A percentile compares a stretch with the other conserved stretches of the same genome.
These are phyloP conservation scores for Melanchra persicariae DNA, from an alignment of 2,888 invertebrate genomes.

Conservation along the genomic window DNA sequence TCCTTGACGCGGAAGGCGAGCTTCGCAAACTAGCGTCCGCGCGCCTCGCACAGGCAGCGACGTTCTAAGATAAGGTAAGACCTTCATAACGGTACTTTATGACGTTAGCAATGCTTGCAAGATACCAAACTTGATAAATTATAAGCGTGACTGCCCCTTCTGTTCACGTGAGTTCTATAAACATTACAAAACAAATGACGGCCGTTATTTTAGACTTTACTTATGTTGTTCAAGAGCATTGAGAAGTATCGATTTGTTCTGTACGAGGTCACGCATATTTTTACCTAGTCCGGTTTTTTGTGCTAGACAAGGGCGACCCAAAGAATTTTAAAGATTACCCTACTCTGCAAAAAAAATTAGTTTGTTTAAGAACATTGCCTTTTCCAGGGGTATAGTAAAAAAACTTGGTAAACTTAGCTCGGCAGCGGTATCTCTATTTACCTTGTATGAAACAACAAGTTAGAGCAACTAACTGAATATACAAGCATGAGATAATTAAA, in stretches of 20 bases:
- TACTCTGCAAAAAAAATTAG: conserved; percentile 35
- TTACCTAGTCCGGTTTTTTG: conserved; percentile 41
- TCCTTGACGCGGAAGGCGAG: conserved; percentile 36
- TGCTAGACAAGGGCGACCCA: conserved; percentile 37
- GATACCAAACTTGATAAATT: conserved; percentile 45
- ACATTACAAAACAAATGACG: conserved; percentile 41
- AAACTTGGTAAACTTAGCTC: conserved; percentile 10
- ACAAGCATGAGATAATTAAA: background rate
- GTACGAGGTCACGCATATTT: conserved; percentile 52
- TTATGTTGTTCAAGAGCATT: conserved; percentile 25
- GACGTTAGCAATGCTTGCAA: conserved; percentile 42
- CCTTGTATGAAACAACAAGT: conserved; percentile 18
- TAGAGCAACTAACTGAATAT: conserved; percentile 7
- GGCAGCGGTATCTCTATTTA: conserved; percentile 13
- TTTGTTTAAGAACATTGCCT: conserved; percentile 28
- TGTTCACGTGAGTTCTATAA: conserved; percentile 14
- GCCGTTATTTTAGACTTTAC: conserved; percentile 31
- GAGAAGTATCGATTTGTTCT: conserved; percentile 51
- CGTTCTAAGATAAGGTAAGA: conserved; percentile 46
- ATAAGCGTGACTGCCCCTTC: conserved; percentile 22
- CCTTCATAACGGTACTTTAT: conserved; percentile 41
- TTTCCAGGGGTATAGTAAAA: conserved; percentile 26
- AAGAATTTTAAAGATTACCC: conserved; percentile 44
- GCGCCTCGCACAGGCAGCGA: conserved; percentile 23
- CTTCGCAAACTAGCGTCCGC: conserved; percentile 44